Percentiles rank a stretch among this genome's conserved stretches.
These are phyloP conservation scores for Acropternis orthonyx DNA, from an alignment of 2,797 vertebrate genomes.

Conservation along the genomic window DNA sequence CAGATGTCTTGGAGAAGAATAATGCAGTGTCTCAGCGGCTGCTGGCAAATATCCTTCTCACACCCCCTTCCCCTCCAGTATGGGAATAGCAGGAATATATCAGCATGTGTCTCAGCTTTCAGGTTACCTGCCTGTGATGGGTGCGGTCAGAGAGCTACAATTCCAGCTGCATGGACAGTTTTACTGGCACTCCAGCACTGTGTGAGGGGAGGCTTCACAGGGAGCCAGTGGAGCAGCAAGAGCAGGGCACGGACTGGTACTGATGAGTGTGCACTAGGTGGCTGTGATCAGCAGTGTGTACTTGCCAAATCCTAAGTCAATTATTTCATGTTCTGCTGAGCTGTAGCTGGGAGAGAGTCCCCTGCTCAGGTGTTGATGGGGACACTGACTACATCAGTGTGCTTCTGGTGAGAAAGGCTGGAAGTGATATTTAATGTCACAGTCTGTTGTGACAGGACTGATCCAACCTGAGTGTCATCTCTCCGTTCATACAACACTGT, in stretches of 20 bases:
- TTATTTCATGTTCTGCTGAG: conserved; percentile 27
- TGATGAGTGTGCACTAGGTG: conserved; percentile 12
- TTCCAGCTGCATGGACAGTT: background rate
- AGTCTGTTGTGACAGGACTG: background rate
- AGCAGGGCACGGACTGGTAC: background rate
- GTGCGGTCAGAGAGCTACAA: background rate
- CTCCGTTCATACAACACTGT: background rate
- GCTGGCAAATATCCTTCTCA: conserved; percentile 25
- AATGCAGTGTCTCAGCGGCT: background rate
- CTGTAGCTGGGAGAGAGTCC: background rate
- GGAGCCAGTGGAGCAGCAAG: background rate
- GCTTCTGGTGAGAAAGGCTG: background rate
- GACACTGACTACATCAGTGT: background rate
- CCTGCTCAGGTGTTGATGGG: conserved; percentile 2
- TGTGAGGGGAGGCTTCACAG: background rate
- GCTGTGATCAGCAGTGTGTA: conserved; percentile 37
- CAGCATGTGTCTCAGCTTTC: background rate
- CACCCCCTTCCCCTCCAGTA: background rate
- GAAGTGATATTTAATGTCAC: background rate
- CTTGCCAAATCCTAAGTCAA: conserved; percentile 48
- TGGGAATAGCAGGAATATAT: background rate
- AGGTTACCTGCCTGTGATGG: background rate
- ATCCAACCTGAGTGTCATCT: background rate
- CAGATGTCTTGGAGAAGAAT: conserved; percentile 17
- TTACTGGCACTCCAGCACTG: background rate